phyloP scores from a whole-genome alignment of 2,113 vertebrate genomes.

The Cyprinodon brontotheroides region DNA sequence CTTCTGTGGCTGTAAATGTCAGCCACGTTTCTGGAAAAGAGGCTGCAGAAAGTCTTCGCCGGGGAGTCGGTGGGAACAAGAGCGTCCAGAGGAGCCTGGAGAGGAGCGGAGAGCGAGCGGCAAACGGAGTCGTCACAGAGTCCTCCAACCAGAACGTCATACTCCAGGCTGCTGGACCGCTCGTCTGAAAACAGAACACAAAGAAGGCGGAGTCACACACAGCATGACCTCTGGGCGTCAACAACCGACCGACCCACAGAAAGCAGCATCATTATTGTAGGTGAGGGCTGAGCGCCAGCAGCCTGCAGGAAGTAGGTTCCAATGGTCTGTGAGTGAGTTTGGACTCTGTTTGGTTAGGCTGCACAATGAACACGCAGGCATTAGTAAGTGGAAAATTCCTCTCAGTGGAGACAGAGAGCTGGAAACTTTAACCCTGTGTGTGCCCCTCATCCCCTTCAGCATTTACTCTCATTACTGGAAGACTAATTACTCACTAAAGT shows the following conservation, averaged over 20 bases:
- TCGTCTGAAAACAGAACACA: constrained; percentile 77
- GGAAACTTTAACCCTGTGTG: constrained; percentile 26
- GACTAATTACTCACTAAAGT: no score
- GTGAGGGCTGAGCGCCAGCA: background rate
- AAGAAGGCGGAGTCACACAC: background rate
- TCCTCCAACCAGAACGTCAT: constrained; percentile 65
- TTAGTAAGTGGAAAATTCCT: constrained; percentile 43
- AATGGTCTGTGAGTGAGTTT: constrained; percentile 26
- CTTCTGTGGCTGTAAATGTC: constrained; percentile 91
- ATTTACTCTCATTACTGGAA: no score
- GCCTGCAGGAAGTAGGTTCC: constrained; percentile 3
- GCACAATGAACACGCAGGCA: constrained; percentile 5
- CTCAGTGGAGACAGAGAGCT: constrained; percentile 18
- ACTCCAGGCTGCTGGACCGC: constrained; percentile 84
- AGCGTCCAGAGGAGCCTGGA: constrained; percentile 79
- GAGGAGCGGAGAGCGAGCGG: constrained; percentile 80
- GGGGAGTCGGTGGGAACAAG: constrained; percentile 60
- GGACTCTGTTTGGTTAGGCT: constrained; percentile 28
- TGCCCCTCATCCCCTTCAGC: background rate
- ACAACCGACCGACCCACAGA: no score
- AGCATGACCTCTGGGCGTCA: background rate
- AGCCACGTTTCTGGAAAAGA: constrained; percentile 86
- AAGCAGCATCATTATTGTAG: no score
- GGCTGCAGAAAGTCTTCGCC: constrained; percentile 88
- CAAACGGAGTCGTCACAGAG: constrained; percentile 82